Evolutionary conservation across 2,113 vertebrate species (phyloP).

Genomic region (Papio anubis): DNA sequence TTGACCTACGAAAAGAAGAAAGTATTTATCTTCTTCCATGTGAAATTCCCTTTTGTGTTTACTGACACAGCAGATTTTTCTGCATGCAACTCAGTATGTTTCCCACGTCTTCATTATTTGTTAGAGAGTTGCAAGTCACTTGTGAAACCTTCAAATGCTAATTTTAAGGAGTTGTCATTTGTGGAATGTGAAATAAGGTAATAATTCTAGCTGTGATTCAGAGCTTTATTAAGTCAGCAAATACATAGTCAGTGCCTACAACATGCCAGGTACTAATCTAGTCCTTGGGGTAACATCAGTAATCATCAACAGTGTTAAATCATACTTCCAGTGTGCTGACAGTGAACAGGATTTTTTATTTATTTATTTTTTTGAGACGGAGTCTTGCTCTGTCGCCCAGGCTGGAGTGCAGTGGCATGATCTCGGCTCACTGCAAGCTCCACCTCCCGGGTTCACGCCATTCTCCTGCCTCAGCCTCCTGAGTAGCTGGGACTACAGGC

Average conservation of each 20-base stretch:
- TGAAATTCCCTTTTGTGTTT: slow-evolving; percentile 22
- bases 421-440: too few relatives aligned
- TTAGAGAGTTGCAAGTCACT: neutral
- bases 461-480: too few relatives aligned
- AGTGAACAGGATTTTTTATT: neutral
- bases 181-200: slow-evolving; percentile 31
- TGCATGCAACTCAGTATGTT: neutral
- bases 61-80: slow-evolving; percentile 3
- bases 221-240: neutral
- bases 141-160: slow-evolving; percentile 20
- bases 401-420: too few relatives aligned
- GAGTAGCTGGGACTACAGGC: too few relatives aligned
- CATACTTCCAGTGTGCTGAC: neutral
- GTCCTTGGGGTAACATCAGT: neutral
- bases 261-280: neutral
- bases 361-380: too few relatives aligned
- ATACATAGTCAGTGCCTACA: neutral
- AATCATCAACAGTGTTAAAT: neutral
- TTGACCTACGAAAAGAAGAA: neutral
- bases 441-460: too few relatives aligned
- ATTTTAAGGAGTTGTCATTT: neutral
- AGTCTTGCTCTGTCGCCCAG: too few relatives aligned
- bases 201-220: neutral
- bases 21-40: neutral
- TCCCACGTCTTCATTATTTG: neutral